Evolutionary conservation across 2,797 vertebrate species (phyloP).

Genomic region (Sebastes nivosus): DNA sequence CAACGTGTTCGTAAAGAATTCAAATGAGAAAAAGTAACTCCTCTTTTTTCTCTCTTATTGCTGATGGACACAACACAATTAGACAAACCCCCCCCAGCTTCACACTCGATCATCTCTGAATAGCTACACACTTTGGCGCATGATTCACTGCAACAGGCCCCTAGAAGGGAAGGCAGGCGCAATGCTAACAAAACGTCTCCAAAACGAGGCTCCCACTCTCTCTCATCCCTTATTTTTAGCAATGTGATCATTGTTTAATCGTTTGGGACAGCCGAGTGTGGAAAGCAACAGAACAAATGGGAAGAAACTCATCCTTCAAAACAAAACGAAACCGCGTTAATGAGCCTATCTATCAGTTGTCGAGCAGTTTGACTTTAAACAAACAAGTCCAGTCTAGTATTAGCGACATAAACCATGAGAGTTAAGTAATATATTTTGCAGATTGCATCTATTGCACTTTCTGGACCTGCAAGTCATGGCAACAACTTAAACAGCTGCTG

Average conservation of each 20-base stretch:
- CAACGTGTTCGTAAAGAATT: not conserved
- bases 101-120: conserved; percentile 15
- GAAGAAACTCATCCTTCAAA: not conserved
- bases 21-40: not conserved
- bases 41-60: not conserved
- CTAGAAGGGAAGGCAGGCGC: conserved; percentile 57
- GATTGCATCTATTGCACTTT: not conserved
- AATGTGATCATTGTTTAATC: conserved; percentile 28
- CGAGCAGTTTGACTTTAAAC: not conserved
- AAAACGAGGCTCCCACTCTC: conserved; percentile 34
- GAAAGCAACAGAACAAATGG: conserved; percentile 15
- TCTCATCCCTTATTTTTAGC: conserved; percentile 64
- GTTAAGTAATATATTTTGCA: not conserved
- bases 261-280: conserved; percentile 1
- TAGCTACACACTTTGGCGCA: not conserved
- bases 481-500: conserved; percentile 29
- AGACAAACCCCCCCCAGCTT: not conserved
- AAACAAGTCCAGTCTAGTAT: not conserved
- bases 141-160: conserved; percentile 38
- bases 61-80: not conserved
- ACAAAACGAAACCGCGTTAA: not conserved
- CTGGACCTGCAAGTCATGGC: conserved; percentile 7
- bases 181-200: conserved; percentile 43
- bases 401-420: not conserved
- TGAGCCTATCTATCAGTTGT: not conserved